Base-by-base conservation (phyloP, 2,797 vertebrate genomes). In the Aphelocoma californica region DNA sequence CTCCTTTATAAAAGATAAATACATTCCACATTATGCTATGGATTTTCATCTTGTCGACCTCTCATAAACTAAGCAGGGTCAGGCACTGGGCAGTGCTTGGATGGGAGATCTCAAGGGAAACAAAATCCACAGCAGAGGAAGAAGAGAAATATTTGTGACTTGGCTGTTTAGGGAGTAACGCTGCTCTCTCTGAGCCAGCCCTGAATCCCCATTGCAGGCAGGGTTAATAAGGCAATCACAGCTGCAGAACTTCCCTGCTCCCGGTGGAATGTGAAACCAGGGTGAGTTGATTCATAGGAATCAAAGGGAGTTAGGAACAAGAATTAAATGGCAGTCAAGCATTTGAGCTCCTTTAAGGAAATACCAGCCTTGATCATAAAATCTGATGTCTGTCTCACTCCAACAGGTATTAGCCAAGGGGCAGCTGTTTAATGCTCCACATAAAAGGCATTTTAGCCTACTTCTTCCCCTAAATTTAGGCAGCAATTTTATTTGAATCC, bases 41-140 rank as follows among this genome's bases (percentile, higher is more conserved):
- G 85, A 79, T 87, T 90, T 86, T 95, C 57, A 78, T 90, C 88
- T 80, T 61, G 86, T 71, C 1, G 0, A n/a, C 58, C 34, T 90
- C 88, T 88, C 74, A 57, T 73, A 90, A 95, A 72, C 73, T 47
- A 50, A 90, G 88, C 57, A 61, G 74, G 83, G 93, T 95, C 88
- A 85, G 81, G 57, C 14, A 11, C 0, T 93, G 96, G 93, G 57
- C 92, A 90, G 56, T 47, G 34, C 44, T 70, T 45, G 32, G 56
- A 48, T 17, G 34, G 71, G 42, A 85, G 78, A 73, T 32, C 92
- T 84, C 86, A 42, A 81, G 70, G 67, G 83, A 81, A 82, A 56
- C 40, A 81, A 93, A 97, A 88, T 28, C 64, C 45, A 71, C 53
- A 61, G 51, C 0, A 64, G 28, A 57, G 60, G 48, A 69, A 18